A percentile compares a stretch with the other conserved stretches of the same genome.
Evolutionary conservation across 2,797 vertebrate species (phyloP).

Genomic region (Darevskia mixta): DNA sequence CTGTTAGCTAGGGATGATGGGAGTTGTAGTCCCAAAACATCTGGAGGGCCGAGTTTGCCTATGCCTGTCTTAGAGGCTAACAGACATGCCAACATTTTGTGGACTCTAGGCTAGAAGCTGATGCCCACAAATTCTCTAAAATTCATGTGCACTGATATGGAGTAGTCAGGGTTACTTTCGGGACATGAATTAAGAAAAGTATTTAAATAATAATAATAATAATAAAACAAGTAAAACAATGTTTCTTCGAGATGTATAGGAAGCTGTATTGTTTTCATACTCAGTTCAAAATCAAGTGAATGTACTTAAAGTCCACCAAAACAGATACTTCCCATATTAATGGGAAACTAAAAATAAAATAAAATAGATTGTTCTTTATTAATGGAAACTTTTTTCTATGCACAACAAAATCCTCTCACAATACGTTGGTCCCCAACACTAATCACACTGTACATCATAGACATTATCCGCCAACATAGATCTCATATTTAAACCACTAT

Average conservation of each 20-base stretch:
- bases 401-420: too few species aligned
- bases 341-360: too few species aligned
- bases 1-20: too few species aligned
- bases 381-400: too few species aligned
- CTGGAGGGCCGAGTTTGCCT: too few species aligned
- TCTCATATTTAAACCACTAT: neutral
- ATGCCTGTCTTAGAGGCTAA: slow-evolving; percentile 49
- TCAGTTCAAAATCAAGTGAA: too few species aligned
- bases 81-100: slow-evolving; percentile 47
- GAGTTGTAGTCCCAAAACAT: too few species aligned
- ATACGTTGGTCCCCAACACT: too few species aligned
- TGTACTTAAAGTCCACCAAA: too few species aligned
- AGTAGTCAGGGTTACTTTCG: neutral
- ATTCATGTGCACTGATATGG: neutral
- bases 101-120: slow-evolving; percentile 27
- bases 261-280: neutral
- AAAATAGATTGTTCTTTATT: too few species aligned
- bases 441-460: neutral
- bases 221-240: neutral
- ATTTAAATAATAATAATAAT: neutral
- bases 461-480: neutral
- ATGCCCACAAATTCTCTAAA: slow-evolving; percentile 35
- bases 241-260: neutral
- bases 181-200: neutral
- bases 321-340: too few species aligned